These are phyloP conservation scores for Papilio machaon DNA, from an alignment of 1,140 invertebrate genomes.

Conservation along the genomic window DNA sequence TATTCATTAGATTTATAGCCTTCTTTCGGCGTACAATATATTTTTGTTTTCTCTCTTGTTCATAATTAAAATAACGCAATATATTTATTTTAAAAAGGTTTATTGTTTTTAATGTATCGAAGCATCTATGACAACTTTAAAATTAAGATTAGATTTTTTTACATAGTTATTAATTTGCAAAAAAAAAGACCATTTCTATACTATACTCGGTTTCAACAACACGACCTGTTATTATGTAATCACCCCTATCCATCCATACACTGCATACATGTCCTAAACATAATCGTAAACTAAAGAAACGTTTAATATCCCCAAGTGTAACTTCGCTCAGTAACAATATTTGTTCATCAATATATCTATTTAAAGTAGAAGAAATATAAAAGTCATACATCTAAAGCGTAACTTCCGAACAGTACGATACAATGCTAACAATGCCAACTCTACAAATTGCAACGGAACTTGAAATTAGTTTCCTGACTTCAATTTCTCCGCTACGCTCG, in stretches of 20 bases:
- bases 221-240: too few species aligned
- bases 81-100: neutral
- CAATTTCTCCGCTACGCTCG: conserved; percentile 5
- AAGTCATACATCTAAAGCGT: conserved; percentile 10
- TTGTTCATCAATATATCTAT: neutral
- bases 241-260: too few species aligned
- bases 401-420: neutral
- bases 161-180: too few species aligned
- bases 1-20: conserved; percentile 33
- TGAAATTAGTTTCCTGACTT: conserved; percentile 21
- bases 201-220: too few species aligned
- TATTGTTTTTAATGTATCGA: too few species aligned
- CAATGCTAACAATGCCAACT: conserved; percentile 19
- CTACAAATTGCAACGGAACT: conserved; percentile 24
- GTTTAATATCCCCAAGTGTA: too few species aligned
- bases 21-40: conserved; percentile 18
- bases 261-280: too few species aligned
- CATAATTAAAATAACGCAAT: conserved; percentile 10
- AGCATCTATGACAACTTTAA: too few species aligned
- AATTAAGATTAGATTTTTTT: too few species aligned
- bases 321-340: too few species aligned
- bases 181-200: too few species aligned
- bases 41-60: conserved; percentile 20
- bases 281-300: too few species aligned
- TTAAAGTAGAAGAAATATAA: neutral